A percentile compares a stretch with the other conserved stretches of the same genome.
Conservation (phyloP, 2,113 vertebrate genomes). For the Lucifuga dentata region DNA sequence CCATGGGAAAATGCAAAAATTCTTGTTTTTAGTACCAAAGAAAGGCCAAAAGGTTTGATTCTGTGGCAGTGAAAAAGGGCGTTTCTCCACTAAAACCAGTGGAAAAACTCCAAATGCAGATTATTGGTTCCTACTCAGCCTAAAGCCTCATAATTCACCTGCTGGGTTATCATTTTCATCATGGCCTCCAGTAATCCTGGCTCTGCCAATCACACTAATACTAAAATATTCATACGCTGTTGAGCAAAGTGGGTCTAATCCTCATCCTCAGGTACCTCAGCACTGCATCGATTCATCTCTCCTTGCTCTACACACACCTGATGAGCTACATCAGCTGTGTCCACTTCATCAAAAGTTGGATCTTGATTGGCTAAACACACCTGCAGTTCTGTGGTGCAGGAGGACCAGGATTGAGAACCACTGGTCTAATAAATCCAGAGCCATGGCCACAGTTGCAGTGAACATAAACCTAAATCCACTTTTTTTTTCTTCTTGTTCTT, state of each 20-base stretch:
- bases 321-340: too few species aligned
- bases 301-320: too few species aligned
- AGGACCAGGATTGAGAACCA: too few species aligned
- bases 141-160: slow-evolving; percentile 8
- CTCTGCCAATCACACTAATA: not conserved
- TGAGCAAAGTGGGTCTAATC: not conserved
- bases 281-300: too few species aligned
- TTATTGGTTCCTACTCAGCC: slow-evolving; percentile 2
- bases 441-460: slow-evolving; percentile 35
- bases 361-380: too few species aligned
- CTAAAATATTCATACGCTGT: not conserved
- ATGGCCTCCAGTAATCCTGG: not conserved
- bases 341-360: too few species aligned
- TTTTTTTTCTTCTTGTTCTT: not conserved
- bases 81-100: not conserved
- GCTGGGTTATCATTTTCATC: slow-evolving; percentile 25
- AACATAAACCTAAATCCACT: not conserved
- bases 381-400: too few species aligned
- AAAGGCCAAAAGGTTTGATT: too few species aligned
- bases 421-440: slow-evolving; percentile 21
- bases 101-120: not conserved
- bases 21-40: too few species aligned
- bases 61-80: too few species aligned
- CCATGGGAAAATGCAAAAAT: too few species aligned
- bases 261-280: too few species aligned